Conservation (phyloP, 1,140 invertebrate genomes). For the Telenomus remus region DNA sequence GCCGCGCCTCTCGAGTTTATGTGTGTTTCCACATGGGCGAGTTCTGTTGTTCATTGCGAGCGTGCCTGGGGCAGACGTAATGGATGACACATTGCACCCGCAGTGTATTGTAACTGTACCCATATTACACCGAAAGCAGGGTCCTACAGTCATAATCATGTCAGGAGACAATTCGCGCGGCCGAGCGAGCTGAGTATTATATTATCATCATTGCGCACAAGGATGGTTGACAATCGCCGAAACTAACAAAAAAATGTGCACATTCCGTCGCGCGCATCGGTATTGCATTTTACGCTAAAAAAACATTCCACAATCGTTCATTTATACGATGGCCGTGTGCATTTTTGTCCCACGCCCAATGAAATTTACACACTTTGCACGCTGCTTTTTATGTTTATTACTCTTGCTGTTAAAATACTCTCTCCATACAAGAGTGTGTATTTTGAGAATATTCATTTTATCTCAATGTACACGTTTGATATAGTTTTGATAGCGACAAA, state of each 20-base stretch:
- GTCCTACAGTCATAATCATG: constrained; percentile 67
- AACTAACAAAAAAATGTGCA: constrained; percentile 22
- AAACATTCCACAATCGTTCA: too few relatives aligned
- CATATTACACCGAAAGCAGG: constrained; percentile 61
- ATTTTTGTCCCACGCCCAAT: too few relatives aligned
- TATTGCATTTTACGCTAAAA: too few relatives aligned
- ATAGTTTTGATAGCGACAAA: too few relatives aligned
- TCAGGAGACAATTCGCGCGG: constrained; percentile 63
- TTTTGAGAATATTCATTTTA: too few relatives aligned
- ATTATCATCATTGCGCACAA: constrained; percentile 51
- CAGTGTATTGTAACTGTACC: constrained; percentile 64
- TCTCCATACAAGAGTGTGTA: too few relatives aligned
- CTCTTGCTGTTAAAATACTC: too few relatives aligned
- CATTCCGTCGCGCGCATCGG: too few relatives aligned
- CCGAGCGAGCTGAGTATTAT: constrained; percentile 33
- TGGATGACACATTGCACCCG: constrained; percentile 65
- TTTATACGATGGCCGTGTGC: too few relatives aligned
- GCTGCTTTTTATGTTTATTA: too few relatives aligned
- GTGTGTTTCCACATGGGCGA: constrained; percentile 44
- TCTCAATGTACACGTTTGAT: too few relatives aligned
- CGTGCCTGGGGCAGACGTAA: constrained; percentile 64
- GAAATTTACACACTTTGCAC: too few relatives aligned
- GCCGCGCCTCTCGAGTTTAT: constrained; percentile 54
- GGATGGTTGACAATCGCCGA: constrained; percentile 23
- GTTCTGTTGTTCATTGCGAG: constrained; percentile 53